phyloP scores from a whole-genome alignment of 2,113 vertebrate genomes.

The Scophthalmus maximus region DNA sequence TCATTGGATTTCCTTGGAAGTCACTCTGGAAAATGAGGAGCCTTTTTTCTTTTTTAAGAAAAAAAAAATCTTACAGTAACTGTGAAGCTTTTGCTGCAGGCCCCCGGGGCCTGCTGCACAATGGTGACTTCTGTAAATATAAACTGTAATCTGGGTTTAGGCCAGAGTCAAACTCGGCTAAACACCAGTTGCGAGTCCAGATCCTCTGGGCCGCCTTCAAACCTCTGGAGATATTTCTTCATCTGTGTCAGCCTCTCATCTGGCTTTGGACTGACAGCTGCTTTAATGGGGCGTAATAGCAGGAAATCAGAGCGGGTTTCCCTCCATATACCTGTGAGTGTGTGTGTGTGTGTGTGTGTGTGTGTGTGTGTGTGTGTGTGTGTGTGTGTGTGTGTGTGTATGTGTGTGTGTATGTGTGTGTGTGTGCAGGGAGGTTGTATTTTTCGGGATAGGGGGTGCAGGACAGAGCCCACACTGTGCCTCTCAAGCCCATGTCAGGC shows the following conservation, averaged over 20 bases:
- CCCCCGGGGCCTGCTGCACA: constrained; percentile 27
- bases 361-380: constrained; percentile 23
- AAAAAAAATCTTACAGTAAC: constrained; percentile 10
- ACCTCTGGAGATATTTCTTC: constrained; percentile 77
- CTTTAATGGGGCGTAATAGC: constrained; percentile 85
- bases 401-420: constrained; percentile 26
- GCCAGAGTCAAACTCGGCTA: constrained; percentile 66
- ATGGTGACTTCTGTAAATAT: constrained; percentile 65
- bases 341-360: constrained; percentile 29
- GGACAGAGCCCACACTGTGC: constrained; percentile 77
- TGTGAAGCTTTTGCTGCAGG: too few species aligned
- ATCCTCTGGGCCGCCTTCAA: constrained; percentile 60
- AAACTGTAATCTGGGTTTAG: constrained; percentile 69
- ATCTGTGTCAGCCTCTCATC: constrained; percentile 83
- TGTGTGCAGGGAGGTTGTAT: constrained; percentile 18
- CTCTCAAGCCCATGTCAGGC: constrained; percentile 71
- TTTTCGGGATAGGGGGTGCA: constrained; percentile 35
- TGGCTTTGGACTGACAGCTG: constrained; percentile 82
- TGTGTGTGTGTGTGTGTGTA: constrained; percentile 30
- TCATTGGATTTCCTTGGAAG: constrained; percentile 17
- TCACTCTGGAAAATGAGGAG: constrained; percentile 10
- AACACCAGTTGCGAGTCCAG: constrained; percentile 59
- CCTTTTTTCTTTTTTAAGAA: too few species aligned
- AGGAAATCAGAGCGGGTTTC: constrained; percentile 84
- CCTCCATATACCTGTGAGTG: constrained; percentile 47